Conservation (phyloP, 2,113 vertebrate genomes). For the Lamprologus speciosus region DNA sequence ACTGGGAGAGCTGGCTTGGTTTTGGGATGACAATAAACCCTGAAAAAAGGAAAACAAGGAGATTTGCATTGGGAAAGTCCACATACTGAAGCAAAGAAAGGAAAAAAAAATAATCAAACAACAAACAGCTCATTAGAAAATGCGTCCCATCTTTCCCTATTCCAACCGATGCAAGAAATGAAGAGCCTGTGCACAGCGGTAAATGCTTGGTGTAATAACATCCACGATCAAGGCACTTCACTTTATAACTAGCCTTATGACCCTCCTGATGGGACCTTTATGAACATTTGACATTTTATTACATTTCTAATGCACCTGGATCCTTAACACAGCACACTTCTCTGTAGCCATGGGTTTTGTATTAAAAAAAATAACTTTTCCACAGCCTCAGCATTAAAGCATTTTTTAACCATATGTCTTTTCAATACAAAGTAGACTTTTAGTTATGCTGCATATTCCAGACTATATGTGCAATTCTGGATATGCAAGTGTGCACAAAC, state of each 20-base stretch:
- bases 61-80: constrained; percentile 67
- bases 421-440: not conserved
- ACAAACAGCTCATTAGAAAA: constrained; percentile 31
- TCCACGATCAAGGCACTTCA: constrained; percentile 30
- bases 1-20: constrained; percentile 93
- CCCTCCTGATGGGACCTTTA: not conserved
- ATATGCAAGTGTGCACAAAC: not conserved
- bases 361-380: not conserved
- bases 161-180: not conserved
- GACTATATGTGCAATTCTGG: not conserved
- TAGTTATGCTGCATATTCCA: not conserved
- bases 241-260: not conserved
- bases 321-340: not conserved
- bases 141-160: not conserved
- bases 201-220: not conserved
- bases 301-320: not conserved
- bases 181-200: not conserved
- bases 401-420: not conserved
- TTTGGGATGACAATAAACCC: constrained; percentile 91
- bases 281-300: not conserved
- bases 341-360: not conserved
- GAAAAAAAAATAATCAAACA: not conserved
- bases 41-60: constrained; percentile 85
- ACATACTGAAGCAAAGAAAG: constrained; percentile 48
- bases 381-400: not conserved